Percentiles rank a stretch among this genome's conserved stretches.
These are phyloP conservation scores for Hapalemur alaotrensis DNA, from an alignment of 2,797 vertebrate genomes.

Conservation along the genomic window DNA sequence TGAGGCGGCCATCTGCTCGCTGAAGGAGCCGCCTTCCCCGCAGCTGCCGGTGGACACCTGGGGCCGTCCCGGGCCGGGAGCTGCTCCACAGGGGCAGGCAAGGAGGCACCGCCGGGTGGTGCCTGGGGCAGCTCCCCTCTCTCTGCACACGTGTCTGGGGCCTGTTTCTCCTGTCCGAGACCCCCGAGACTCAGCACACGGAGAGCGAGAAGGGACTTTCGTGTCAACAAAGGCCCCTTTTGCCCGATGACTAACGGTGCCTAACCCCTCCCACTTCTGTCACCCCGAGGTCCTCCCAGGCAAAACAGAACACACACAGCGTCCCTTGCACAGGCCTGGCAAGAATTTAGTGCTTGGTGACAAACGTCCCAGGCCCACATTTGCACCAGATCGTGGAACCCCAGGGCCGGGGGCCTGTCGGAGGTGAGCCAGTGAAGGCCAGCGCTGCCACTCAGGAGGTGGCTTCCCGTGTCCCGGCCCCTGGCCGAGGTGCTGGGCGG, in stretches of 20 bases:
- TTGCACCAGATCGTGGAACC: fast-evolving
- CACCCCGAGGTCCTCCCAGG: fast-evolving
- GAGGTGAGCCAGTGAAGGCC: too few species aligned
- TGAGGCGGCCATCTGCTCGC: not conserved
- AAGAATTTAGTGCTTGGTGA: fast-evolving
- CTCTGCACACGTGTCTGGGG: fast-evolving
- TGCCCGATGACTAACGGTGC: fast-evolving
- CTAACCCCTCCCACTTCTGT: fast-evolving
- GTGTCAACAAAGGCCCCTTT: fast-evolving
- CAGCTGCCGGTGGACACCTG: not conserved
- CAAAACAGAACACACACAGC: fast-evolving
- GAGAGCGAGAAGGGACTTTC: fast-evolving
- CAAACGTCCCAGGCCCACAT: fast-evolving
- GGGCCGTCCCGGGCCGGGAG: not conserved
- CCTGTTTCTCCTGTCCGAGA: not conserved
- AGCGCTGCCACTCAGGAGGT: fast-evolving
- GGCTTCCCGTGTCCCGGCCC: fast-evolving
- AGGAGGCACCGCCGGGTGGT: fast-evolving
- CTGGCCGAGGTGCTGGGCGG: fast-evolving
- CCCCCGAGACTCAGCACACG: fast-evolving
- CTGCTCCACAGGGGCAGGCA: not conserved
- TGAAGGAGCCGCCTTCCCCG: not conserved
- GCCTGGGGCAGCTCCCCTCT: fast-evolving
- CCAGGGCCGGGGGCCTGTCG: not conserved
- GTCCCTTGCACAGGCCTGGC: not conserved